Evolutionary conservation across 2,797 vertebrate species (phyloP).

Genomic region (Pipistrellus kuhlii): DNA sequence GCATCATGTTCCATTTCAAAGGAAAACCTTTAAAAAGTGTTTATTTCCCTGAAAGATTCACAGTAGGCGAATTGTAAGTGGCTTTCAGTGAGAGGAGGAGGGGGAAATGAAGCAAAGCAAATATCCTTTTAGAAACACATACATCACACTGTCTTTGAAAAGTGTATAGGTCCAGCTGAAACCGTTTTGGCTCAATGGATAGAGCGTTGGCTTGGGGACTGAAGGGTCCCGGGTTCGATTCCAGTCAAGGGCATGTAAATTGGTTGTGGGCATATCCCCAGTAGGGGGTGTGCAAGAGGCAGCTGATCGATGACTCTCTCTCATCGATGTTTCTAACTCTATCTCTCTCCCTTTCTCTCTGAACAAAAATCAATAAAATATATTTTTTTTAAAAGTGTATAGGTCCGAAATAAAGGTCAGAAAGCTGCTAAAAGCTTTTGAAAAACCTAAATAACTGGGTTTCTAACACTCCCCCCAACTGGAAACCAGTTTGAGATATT

Average conservation of each 20-base stretch:
- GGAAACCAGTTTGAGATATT: neutral
- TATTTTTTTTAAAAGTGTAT: neutral
- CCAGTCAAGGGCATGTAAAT: too few relatives aligned
- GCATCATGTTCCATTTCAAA: neutral
- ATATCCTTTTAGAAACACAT: neutral
- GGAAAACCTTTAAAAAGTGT: slow-evolving; percentile 2
- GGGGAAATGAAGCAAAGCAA: neutral
- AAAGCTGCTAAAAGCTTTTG: neutral
- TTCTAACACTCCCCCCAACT: neutral
- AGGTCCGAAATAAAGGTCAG: neutral
- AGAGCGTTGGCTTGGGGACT: too few relatives aligned
- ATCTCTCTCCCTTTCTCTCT: too few relatives aligned
- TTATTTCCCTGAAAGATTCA: slow-evolving; percentile 30
- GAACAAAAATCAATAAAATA: too few relatives aligned
- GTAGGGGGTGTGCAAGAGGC: too few relatives aligned
- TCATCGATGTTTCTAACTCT: too few relatives aligned
- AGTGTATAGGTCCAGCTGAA: neutral
- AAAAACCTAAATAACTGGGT: neutral
- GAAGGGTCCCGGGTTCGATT: too few relatives aligned
- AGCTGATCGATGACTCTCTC: too few relatives aligned
- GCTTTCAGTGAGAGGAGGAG: neutral
- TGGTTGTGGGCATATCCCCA: too few relatives aligned
- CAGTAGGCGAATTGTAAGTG: neutral
- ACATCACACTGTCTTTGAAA: neutral
- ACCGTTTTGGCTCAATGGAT: too few relatives aligned